These are phyloP conservation scores for Pharmacophagus antenor DNA, from an alignment of 2,888 invertebrate genomes.

Conservation along the genomic window DNA sequence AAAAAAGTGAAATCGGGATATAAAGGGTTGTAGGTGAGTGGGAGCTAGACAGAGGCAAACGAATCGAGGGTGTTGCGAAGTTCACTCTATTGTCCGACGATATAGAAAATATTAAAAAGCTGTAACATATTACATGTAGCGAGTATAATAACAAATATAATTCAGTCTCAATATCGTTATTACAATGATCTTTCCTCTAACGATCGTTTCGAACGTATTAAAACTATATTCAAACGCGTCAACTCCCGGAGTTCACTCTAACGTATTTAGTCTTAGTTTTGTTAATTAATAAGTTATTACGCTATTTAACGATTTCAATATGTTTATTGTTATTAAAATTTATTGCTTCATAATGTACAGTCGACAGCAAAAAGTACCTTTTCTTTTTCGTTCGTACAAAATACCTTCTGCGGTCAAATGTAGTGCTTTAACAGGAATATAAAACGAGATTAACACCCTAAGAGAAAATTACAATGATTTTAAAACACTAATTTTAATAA, in stretches of 20 bases:
- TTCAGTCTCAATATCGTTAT: background rate
- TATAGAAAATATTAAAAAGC: too few species aligned
- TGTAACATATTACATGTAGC: too few species aligned
- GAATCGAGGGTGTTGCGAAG: too few species aligned
- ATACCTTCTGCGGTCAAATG: too few species aligned
- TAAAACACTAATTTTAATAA: constrained; percentile 23
- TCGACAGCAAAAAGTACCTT: constrained; percentile 3
- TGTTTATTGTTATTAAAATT: background rate
- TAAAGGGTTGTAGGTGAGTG: too few species aligned
- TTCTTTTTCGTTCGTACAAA: background rate
- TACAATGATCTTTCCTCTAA: background rate
- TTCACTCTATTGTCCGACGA: too few species aligned
- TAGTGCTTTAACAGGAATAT: constrained; percentile 1
- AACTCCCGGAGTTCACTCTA: background rate
- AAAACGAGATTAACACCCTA: constrained; percentile 15
- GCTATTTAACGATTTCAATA: constrained; percentile 15
- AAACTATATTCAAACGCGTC: background rate
- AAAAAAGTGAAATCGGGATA: too few species aligned
- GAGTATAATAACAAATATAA: background rate
- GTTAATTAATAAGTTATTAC: constrained; percentile 19
- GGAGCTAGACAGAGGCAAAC: too few species aligned
- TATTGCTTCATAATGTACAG: constrained; percentile 21
- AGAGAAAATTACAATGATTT: constrained; percentile 15
- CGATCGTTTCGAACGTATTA: background rate
- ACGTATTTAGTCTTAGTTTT: constrained; percentile 5